phyloP scores from a whole-genome alignment of 2,113 vertebrate genomes.

The Dasyurus viverrinus region DNA sequence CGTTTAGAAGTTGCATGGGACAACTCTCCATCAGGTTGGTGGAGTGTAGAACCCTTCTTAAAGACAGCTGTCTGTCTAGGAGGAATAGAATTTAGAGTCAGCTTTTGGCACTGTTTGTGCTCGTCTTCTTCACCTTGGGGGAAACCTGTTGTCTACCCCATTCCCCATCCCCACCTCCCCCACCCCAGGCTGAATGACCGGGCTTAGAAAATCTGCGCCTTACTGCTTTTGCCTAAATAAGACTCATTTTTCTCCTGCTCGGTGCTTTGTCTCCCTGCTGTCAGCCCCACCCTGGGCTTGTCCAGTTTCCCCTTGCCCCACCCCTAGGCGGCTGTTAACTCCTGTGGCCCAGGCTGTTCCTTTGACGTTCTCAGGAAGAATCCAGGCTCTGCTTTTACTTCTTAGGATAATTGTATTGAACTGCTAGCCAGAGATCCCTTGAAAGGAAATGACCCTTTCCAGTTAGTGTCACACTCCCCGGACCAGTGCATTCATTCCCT shows the following conservation, averaged over 20 bases:
- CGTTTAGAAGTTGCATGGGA: background rate
- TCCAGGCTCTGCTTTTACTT: background rate
- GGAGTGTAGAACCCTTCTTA: background rate
- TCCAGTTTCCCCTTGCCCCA: background rate
- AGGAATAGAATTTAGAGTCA: background rate
- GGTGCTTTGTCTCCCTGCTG: background rate
- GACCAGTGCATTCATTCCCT: background rate
- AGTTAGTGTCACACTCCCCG: background rate
- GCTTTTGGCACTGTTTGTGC: background rate
- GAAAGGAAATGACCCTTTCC: background rate
- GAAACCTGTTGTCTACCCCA: slow-evolving; percentile 14
- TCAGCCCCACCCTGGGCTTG: background rate
- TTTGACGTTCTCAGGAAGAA: background rate
- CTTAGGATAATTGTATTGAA: background rate
- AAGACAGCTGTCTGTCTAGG: background rate
- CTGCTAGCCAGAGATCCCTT: background rate
- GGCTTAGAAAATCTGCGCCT: background rate
- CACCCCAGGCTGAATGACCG: background rate
- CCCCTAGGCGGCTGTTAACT: background rate
- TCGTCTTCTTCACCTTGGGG: background rate
- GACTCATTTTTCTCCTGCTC: background rate
- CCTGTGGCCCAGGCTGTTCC: background rate
- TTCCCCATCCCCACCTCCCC: too few relatives aligned
- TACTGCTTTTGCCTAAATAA: background rate
- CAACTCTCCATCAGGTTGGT: background rate